Evolutionary conservation across 2,113 vertebrate genomes (phyloP).

Genomic region (Eulemur macaco): DNA sequence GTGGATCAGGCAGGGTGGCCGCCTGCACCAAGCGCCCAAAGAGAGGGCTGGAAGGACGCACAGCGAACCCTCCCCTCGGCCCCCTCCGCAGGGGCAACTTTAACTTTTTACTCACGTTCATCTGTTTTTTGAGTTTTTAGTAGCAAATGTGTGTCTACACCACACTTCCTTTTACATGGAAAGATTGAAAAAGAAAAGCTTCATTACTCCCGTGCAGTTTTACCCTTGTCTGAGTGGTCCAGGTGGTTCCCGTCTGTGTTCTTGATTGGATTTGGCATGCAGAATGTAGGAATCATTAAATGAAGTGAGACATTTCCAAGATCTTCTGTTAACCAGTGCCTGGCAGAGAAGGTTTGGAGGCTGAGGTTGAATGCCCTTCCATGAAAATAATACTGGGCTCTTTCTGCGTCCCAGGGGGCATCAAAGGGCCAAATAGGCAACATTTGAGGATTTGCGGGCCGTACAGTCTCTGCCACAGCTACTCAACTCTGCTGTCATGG

Average conservation of each 20-base stretch:
- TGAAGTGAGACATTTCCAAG: not conserved
- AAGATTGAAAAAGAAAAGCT: not conserved
- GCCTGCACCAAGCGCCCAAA: accelerated
- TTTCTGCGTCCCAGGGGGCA: accelerated
- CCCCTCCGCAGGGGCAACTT: too few relatives aligned
- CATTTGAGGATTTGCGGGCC: too few relatives aligned
- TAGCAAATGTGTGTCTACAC: accelerated
- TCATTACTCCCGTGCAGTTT: not conserved
- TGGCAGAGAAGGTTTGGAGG: not conserved
- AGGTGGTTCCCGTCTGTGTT: not conserved
- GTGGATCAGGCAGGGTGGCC: not conserved
- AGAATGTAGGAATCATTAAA: not conserved
- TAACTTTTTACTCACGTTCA: not conserved
- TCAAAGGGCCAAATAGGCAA: not conserved
- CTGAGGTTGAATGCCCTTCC: not conserved
- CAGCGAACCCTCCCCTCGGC: accelerated
- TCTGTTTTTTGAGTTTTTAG: not conserved
- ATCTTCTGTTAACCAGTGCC: not conserved
- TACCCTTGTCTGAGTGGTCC: not conserved
- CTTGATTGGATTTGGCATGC: not conserved
- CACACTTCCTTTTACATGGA: not conserved
- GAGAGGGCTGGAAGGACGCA: not conserved
- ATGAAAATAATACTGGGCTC: too few relatives aligned
- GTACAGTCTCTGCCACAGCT: accelerated
- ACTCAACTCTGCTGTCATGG: not conserved